These are phyloP conservation scores for Pipistrellus pygmaeus DNA, from an alignment of 2,797 vertebrate genomes.

Conservation along the genomic window DNA sequence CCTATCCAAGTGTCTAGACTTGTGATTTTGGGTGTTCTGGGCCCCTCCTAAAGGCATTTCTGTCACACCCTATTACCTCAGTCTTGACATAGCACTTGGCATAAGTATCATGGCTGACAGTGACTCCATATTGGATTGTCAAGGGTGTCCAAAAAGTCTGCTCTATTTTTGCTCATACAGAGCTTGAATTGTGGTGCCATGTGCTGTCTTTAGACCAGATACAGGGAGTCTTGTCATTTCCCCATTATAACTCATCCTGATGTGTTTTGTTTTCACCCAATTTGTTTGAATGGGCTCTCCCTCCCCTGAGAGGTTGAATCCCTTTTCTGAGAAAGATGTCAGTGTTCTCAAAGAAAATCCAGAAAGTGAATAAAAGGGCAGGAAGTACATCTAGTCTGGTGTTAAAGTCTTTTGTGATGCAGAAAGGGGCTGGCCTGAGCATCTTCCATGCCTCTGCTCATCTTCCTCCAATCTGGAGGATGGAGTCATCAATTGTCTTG, in stretches of 20 bases:
- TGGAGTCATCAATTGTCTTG: not conserved
- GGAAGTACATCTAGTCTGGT: slow-evolving; percentile 30
- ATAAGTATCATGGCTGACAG: not conserved
- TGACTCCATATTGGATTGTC: not conserved
- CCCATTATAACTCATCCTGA: not conserved
- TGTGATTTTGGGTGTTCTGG: not conserved
- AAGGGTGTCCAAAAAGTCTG: not conserved
- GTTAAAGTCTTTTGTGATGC: not conserved
- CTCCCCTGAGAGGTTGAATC: not conserved
- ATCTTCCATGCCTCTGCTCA: not conserved
- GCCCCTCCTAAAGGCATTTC: not conserved
- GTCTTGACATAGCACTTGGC: not conserved
- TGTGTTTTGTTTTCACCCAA: not conserved
- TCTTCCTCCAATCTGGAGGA: not conserved
- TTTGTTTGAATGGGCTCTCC: not conserved
- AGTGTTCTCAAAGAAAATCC: slow-evolving; percentile 5
- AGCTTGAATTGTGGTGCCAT: not conserved
- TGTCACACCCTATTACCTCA: not conserved
- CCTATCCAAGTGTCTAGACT: not conserved
- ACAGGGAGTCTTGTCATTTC: not conserved
- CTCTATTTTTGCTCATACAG: not conserved
- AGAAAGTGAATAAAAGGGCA: not conserved
- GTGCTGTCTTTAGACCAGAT: not conserved
- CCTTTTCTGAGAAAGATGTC: slow-evolving; percentile 26
- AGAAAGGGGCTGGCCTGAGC: not conserved